Percentiles rank a stretch among this genome's conserved stretches.
Conservation (phyloP, 2,797 vertebrate genomes). For the Propithecus deckenii region DNA sequence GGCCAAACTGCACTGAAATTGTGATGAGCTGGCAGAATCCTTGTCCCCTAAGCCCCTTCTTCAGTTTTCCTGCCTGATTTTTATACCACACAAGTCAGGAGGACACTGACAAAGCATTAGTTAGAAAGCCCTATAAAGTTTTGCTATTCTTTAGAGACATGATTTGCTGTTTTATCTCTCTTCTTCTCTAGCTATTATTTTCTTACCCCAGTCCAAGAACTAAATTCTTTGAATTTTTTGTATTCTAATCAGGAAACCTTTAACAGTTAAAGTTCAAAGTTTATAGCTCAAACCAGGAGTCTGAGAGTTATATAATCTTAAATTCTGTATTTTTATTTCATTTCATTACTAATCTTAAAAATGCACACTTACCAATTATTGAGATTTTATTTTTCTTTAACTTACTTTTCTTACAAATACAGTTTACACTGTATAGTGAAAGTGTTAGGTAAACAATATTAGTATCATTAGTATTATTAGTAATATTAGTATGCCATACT, state of each 20-base stretch:
- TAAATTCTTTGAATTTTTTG: background rate
- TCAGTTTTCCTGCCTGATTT: background rate
- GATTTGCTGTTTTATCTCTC: background rate
- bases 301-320: background rate
- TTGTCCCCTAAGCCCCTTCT: background rate
- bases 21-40: background rate
- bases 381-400: constrained; percentile 1
- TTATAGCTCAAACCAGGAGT: background rate
- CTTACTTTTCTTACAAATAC: background rate
- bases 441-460: background rate
- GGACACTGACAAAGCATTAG: background rate
- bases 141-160: background rate
- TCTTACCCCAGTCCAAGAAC: background rate
- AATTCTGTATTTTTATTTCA: background rate
- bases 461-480: background rate
- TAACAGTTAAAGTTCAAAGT: background rate
- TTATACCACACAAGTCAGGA: rapidly evolving
- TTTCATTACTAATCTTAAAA: background rate
- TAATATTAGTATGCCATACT: background rate
- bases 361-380: background rate
- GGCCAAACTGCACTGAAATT: too few species aligned
- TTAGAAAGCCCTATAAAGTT: background rate
- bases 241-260: background rate
- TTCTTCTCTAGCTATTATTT: background rate
- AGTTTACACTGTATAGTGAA: background rate